Evolutionary conservation across 1,140 invertebrate species (phyloP).

Genomic region (Archegozetes longisetosus): DNA sequence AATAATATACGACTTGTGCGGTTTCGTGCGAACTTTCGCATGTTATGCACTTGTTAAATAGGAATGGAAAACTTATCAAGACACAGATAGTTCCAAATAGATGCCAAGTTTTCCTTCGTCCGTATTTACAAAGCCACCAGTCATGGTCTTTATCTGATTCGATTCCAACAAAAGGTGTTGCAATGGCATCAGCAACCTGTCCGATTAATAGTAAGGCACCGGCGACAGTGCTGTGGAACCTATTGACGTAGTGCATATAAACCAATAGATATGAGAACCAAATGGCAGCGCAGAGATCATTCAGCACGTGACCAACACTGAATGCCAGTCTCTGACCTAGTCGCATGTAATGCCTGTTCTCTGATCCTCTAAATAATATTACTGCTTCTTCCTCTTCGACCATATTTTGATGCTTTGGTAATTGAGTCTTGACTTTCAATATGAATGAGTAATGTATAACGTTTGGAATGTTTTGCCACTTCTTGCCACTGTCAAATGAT

Average conservation of each 20-base stretch:
- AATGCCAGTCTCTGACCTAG: slow-evolving; percentile 36
- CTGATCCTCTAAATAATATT: background rate
- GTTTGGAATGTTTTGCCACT: too few relatives aligned
- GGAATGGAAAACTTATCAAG: slow-evolving; percentile 65
- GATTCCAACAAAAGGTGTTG: slow-evolving; percentile 74
- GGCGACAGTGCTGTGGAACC: slow-evolving; percentile 52
- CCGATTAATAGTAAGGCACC: slow-evolving; percentile 66
- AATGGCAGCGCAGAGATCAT: slow-evolving; percentile 86
- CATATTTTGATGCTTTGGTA: background rate
- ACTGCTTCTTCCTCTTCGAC: background rate
- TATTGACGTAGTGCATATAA: slow-evolving; percentile 21
- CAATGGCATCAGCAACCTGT: slow-evolving; percentile 71
- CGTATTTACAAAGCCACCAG: slow-evolving; percentile 47
- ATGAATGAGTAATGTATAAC: too few relatives aligned
- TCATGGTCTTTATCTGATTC: slow-evolving; percentile 55
- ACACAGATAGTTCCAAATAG: slow-evolving; percentile 68
- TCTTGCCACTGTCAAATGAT: too few relatives aligned
- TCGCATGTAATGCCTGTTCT: slow-evolving; percentile 15
- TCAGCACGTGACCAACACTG: slow-evolving; percentile 69
- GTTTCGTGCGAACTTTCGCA: slow-evolving; percentile 45
- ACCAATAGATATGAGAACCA: slow-evolving; percentile 95
- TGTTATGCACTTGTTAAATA: slow-evolving; percentile 62
- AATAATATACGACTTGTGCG: slow-evolving; percentile 70
- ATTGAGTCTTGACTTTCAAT: too few relatives aligned
- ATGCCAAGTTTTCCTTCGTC: slow-evolving; percentile 80